phyloP scores from a whole-genome alignment of 2,888 invertebrate genomes.

The Metopia argyrocephala region DNA sequence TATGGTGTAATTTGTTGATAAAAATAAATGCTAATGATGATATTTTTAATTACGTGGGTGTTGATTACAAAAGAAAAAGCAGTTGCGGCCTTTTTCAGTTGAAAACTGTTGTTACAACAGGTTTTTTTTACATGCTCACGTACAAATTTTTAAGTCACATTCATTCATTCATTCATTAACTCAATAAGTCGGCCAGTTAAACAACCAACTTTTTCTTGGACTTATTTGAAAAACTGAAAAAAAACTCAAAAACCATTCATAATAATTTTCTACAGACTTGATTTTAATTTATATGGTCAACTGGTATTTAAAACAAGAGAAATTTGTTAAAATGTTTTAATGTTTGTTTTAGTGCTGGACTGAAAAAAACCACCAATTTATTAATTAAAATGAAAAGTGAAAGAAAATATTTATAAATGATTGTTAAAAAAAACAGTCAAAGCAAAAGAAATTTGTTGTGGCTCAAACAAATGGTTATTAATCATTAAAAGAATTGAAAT shows the following conservation, averaged over 20 bases:
- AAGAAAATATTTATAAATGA: too few species aligned
- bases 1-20: background rate
- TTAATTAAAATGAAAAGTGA: too few species aligned
- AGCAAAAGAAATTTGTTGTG: too few species aligned
- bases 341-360: too few species aligned
- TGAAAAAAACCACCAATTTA: too few species aligned
- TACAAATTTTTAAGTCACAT: constrained; percentile 37
- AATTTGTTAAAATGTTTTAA: constrained; percentile 29
- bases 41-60: constrained; percentile 43
- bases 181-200: constrained; percentile 11
- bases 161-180: constrained; percentile 42
- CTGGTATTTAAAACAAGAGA: constrained; percentile 48
- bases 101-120: constrained; percentile 26
- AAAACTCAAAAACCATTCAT: background rate
- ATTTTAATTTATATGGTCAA: constrained; percentile 40
- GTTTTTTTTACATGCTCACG: constrained; percentile 28
- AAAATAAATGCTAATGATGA: background rate
- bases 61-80: constrained; percentile 34
- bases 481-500: too few species aligned
- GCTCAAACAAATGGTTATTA: too few species aligned
- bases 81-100: constrained; percentile 7
- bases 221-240: constrained; percentile 29
- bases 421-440: too few species aligned
- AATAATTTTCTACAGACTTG: background rate
- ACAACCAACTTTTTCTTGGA: constrained; percentile 53